Percentiles rank a stretch among this genome's conserved stretches.
Evolutionary conservation across 2,113 vertebrate genomes (phyloP).

Genomic region (Podarcis muralis): DNA sequence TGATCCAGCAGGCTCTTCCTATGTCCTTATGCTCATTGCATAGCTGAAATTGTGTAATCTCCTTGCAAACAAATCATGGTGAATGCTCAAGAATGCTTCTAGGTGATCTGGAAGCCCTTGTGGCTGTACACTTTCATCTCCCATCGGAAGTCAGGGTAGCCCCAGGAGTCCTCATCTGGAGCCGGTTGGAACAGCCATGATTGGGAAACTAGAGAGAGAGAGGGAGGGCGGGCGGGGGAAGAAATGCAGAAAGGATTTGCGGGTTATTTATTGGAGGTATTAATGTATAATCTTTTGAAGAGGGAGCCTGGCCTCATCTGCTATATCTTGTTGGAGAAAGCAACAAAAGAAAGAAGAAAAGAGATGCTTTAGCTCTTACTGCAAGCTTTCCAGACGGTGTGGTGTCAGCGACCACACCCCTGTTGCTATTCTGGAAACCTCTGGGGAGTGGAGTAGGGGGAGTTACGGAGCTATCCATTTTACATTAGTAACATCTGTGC

Average conservation of each 20-base stretch:
- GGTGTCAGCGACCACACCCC: accelerated
- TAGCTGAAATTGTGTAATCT: no score
- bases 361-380: accelerated
- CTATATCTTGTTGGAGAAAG: background rate
- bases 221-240: background rate
- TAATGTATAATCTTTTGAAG: background rate
- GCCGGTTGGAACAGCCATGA: background rate
- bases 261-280: background rate
- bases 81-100: background rate
- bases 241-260: background rate
- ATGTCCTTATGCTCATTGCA: no score
- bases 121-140: background rate
- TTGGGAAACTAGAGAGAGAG: background rate
- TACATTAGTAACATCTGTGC: slow-evolving; percentile 33
- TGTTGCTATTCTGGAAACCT: background rate
- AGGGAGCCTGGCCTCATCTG: background rate
- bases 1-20: no score
- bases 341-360: accelerated
- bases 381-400: accelerated
- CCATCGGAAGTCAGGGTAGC: background rate
- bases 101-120: background rate
- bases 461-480: slow-evolving; percentile 24
- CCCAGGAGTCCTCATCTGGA: background rate
- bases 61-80: no score
- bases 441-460: background rate